Evolutionary conservation across 2,888 invertebrate genomes (phyloP), one percentile per base, ranked within the genome.

Genomic region (Drosophila koepferae): DNA sequence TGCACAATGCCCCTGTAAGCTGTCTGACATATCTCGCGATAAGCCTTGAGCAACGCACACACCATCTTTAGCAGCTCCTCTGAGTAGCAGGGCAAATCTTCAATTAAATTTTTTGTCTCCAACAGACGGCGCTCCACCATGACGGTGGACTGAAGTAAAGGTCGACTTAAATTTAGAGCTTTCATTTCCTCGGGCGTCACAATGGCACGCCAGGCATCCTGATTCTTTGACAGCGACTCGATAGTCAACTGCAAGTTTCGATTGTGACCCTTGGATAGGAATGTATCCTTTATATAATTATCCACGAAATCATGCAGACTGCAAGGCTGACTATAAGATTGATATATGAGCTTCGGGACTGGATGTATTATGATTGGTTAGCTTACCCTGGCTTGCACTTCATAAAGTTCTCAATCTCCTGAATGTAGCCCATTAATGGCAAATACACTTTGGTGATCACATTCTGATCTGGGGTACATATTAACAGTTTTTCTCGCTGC

Each of bases 251-350:
- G 92, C 44, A 93, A 82, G 82, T 93, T 93, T 53, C 92, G 92
- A 83, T 95, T 95, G 87, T 96, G 96, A 63, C 96, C 95, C 72
- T 97, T 95, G 74, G 96, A 96, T 75, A 97, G 95, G 93, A 98
- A 99, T 9, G 96, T 96, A 85, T 97, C 96, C 80, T 96, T 96
- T 31, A 98, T 96, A 93, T 98, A 97, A 92, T 97, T 96, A 54
- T 96, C 95, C 63, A 99, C 94, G 93, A 98, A 98, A 75, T 95
- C 95, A 89, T 97, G 96, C 64, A 98, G 94, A 3, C 96, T 96
- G 90, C 97, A 97, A 51, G 96, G 94, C 85, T 94, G 94, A 20
- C 95, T 95, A 20, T 90, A 9, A 38, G 10, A 9, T 8, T 6
- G 1, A 40, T 8, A 9, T 9, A 23, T 43, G 12, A 43, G 36